A percentile compares a stretch with the other conserved stretches of the same genome.
These are phyloP conservation scores for Laothoe populi DNA, from an alignment of 2,888 invertebrate genomes.

Conservation along the genomic window DNA sequence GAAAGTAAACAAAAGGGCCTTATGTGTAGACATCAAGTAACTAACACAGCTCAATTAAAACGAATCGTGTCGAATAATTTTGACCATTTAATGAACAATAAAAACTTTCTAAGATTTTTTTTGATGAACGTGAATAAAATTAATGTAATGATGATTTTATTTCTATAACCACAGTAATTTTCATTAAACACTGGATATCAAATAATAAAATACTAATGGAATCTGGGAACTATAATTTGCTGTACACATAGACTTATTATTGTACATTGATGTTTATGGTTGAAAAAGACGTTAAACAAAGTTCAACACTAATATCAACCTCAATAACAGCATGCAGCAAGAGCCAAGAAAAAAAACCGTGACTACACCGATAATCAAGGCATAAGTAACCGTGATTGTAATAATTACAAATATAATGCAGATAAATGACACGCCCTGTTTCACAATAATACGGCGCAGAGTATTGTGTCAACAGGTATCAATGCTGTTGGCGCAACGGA, in stretches of 20 bases:
- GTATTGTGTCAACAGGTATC: constrained; percentile 34
- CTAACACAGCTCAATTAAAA: constrained; percentile 27
- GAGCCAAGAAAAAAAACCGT: not conserved
- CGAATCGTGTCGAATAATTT: constrained; percentile 4
- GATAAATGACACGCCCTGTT: constrained; percentile 38
- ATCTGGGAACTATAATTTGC: not conserved
- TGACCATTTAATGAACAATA: constrained; percentile 1
- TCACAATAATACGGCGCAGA: constrained; percentile 35
- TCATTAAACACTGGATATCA: not conserved
- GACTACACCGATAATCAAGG: not conserved
- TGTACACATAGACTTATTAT: too few relatives aligned
- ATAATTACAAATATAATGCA: constrained; percentile 34
- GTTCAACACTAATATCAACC: not conserved
- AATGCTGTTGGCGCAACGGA: constrained; percentile 42
- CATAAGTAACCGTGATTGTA: constrained; percentile 18
- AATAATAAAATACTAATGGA: not conserved
- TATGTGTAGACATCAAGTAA: constrained; percentile 38
- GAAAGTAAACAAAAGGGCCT: constrained; percentile 73
- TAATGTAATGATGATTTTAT: constrained; percentile 3
- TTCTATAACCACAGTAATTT: not conserved
- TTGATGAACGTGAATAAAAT: constrained; percentile 6
- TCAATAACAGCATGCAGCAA: not conserved
- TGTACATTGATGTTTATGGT: too few relatives aligned
- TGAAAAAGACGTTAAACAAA: not conserved
- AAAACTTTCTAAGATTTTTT: constrained; percentile 13